Conservation (phyloP, 1,140 invertebrate genomes). For the Matsumurasca onukii region DNA sequence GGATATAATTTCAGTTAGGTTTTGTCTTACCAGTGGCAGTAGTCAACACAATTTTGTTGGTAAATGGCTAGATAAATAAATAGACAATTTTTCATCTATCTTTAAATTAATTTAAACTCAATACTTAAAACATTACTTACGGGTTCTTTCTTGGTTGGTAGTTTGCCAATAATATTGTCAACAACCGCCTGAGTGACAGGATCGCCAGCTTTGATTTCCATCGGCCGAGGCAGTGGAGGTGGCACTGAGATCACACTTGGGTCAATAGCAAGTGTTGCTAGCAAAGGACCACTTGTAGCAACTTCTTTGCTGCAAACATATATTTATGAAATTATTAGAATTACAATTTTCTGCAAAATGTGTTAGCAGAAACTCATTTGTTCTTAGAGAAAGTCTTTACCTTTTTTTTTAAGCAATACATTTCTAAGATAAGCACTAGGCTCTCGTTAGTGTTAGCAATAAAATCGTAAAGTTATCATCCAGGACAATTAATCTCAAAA, state of each 20-base stretch:
- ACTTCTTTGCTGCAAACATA: constrained; percentile 34
- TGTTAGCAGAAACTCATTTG: background rate
- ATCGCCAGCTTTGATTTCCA: constrained; percentile 42
- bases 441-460: background rate
- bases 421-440: background rate
- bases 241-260: constrained; percentile 28
- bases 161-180: constrained; percentile 55
- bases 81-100: no score
- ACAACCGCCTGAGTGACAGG: constrained; percentile 55
- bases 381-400: background rate
- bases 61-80: no score
- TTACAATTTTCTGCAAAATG: constrained; percentile 1
- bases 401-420: background rate
- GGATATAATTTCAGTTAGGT: no score
- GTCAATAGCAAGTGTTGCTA: constrained; percentile 25
- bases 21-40: no score
- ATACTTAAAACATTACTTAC: no score
- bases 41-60: no score
- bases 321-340: background rate
- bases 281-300: constrained; percentile 24
- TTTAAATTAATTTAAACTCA: no score
- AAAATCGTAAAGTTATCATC: background rate
- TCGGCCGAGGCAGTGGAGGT: constrained; percentile 11
- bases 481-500: background rate
- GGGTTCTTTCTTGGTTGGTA: constrained; percentile 51